A percentile compares a stretch with the other conserved stretches of the same genome.
Evolutionary conservation across 2,113 vertebrate genomes (phyloP).

Genomic region (Clinocottus analis): DNA sequence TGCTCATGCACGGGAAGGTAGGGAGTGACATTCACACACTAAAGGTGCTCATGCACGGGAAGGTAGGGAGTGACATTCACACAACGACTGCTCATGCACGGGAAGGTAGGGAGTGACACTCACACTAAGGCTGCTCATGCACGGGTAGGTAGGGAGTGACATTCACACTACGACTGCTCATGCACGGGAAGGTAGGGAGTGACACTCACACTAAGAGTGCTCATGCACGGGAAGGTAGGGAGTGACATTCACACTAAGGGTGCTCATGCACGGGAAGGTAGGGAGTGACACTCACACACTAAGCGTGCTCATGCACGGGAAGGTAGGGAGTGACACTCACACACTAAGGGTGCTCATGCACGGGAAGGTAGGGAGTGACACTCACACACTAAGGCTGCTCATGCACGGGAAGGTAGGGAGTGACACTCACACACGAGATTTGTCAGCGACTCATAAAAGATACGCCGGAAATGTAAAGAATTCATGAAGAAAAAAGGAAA

Average conservation of each 20-base stretch:
- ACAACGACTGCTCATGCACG: constrained; percentile 94
- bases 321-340: constrained; percentile 96
- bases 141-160: constrained; percentile 95
- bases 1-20: constrained; percentile 97
- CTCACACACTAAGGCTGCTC: constrained; percentile 93
- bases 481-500: constrained; percentile 16
- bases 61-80: constrained; percentile 96
- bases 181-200: constrained; percentile 96
- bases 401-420: constrained; percentile 97
- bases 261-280: constrained; percentile 97
- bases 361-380: constrained; percentile 94
- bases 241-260: constrained; percentile 93
- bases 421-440: no score
- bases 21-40: constrained; percentile 93
- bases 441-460: constrained; percentile 13
- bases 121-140: constrained; percentile 95
- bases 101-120: constrained; percentile 96
- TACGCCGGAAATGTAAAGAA: not conserved
- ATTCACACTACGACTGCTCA: constrained; percentile 93
- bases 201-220: constrained; percentile 93
- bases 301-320: constrained; percentile 95
- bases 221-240: constrained; percentile 96
- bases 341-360: constrained; percentile 95
- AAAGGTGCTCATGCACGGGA: constrained; percentile 96
- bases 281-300: constrained; percentile 94